These are phyloP conservation scores for Thymelicus sylvestris DNA, from an alignment of 2,888 invertebrate species.

Conservation along the genomic window DNA sequence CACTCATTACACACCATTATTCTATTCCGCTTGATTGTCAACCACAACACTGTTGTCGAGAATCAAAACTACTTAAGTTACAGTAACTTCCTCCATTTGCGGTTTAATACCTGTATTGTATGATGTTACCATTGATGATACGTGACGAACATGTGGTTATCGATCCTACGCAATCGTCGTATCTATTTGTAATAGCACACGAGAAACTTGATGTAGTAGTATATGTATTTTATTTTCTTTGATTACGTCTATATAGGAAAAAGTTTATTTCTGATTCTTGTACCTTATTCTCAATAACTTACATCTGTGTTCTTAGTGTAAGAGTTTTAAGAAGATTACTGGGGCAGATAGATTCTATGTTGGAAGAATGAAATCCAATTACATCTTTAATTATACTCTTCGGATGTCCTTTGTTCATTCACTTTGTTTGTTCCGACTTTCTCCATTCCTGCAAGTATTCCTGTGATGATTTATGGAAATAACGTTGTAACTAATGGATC, in stretches of 20 bases:
- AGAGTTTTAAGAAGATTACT: conserved; percentile 21
- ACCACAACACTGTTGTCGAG: conserved; percentile 9
- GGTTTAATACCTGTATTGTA: conserved; percentile 49
- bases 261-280: background rate
- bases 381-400: conserved; percentile 35
- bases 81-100: conserved; percentile 61
- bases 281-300: background rate
- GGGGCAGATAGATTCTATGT: conserved; percentile 14
- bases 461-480: conserved; percentile 23
- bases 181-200: conserved; percentile 8
- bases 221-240: background rate
- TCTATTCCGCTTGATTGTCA: conserved; percentile 23
- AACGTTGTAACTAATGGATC: conserved; percentile 17
- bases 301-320: background rate
- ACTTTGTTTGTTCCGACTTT: conserved; percentile 26
- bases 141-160: conserved; percentile 32
- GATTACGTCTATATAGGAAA: background rate
- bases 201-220: background rate
- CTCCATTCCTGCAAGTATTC: conserved; percentile 16
- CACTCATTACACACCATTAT: conserved; percentile 25
- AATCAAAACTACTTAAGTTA: conserved; percentile 32
- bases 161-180: conserved; percentile 7
- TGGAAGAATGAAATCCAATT: conserved; percentile 26
- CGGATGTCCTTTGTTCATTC: conserved; percentile 27
- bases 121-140: conserved; percentile 40